Evolutionary conservation across 2,113 vertebrate species (phyloP).

Genomic region (Clarias batrachus): DNA sequence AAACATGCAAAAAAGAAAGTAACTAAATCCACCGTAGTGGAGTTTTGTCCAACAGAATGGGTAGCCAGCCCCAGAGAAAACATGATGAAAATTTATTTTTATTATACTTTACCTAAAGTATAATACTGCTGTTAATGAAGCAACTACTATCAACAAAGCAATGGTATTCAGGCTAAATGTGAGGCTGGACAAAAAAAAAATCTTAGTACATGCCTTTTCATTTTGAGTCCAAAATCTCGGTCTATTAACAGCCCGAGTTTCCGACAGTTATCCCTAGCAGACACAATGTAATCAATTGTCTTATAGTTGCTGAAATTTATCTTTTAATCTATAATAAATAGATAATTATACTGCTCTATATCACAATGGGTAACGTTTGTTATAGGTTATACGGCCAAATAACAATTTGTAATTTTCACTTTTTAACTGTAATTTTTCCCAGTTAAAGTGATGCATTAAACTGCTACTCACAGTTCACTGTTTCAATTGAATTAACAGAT

Average conservation of each 20-base stretch:
- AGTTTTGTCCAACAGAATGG: not conserved
- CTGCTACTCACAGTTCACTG: too few relatives aligned
- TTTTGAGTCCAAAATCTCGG: not conserved
- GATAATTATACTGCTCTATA: too few relatives aligned
- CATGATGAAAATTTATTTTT: not conserved
- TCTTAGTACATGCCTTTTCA: not conserved
- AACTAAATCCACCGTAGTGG: not conserved
- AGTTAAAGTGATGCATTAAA: too few relatives aligned
- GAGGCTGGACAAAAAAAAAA: not conserved
- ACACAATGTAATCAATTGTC: not conserved
- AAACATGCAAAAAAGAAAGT: not conserved
- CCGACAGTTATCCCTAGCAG: not conserved
- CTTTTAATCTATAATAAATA: not conserved
- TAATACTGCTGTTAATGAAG: not conserved
- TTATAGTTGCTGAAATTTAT: not conserved
- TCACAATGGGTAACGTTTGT: too few relatives aligned
- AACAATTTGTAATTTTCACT: too few relatives aligned
- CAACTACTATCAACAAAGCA: not conserved
- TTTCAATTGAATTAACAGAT: too few relatives aligned
- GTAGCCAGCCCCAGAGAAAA: not conserved
- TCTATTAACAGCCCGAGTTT: not conserved
- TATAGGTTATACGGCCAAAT: too few relatives aligned
- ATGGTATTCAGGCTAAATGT: not conserved
- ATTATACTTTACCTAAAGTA: not conserved
- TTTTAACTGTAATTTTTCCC: too few relatives aligned